These are phyloP conservation scores for Lepidothrix coronata DNA, from an alignment of 2,113 vertebrate species.

Conservation along the genomic window DNA sequence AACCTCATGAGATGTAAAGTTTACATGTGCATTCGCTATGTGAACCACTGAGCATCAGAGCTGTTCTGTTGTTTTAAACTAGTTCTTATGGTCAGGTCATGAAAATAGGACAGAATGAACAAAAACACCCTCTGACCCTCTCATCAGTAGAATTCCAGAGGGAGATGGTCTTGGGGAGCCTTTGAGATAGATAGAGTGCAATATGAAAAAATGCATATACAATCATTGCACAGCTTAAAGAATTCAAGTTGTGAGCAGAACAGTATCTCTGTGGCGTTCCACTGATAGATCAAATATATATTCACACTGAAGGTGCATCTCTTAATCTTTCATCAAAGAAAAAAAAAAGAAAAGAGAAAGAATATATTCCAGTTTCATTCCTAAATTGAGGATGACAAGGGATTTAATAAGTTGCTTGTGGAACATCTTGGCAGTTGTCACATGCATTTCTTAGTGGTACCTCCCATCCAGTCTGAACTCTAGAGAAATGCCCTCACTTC, in stretches of 20 bases:
- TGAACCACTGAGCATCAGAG: not conserved
- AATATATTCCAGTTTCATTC: not conserved
- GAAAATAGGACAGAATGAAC: not conserved
- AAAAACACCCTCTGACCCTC: not conserved
- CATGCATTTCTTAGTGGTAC: not conserved
- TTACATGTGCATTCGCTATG: rapidly evolving
- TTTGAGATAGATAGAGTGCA: not conserved
- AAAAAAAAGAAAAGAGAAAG: not conserved
- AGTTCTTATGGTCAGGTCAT: not conserved
- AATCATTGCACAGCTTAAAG: not conserved
- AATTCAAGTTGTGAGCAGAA: not conserved
- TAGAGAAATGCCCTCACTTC: not conserved
- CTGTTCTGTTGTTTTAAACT: not conserved
- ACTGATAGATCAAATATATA: not conserved
- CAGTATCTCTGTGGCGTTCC: not conserved
- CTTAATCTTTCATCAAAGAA: not conserved
- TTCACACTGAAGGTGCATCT: not conserved
- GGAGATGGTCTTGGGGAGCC: not conserved
- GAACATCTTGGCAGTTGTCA: not conserved
- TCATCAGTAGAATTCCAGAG: not conserved
- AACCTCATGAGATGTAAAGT: not conserved
- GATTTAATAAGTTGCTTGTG: not conserved
- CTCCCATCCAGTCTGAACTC: not conserved
- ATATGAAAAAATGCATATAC: not conserved
- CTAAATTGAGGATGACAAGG: not conserved